Evolutionary conservation across 2,797 vertebrate genomes (phyloP).

Genomic region (Pangasius sanitwongsei): DNA sequence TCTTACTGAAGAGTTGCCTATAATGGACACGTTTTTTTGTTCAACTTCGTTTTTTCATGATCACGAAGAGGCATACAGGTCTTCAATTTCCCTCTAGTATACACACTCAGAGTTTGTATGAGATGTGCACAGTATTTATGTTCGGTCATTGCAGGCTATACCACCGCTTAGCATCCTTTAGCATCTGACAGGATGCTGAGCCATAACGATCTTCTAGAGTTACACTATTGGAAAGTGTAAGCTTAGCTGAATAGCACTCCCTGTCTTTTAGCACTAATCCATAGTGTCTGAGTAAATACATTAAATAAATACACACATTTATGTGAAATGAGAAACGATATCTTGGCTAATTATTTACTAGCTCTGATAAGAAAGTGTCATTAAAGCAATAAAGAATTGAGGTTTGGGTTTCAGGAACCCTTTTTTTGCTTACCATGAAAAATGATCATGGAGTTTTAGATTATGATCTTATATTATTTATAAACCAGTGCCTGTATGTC

Average conservation of each 20-base stretch:
- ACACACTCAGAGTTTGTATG: not conserved
- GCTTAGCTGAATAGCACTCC: not conserved
- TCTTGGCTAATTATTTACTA: not conserved
- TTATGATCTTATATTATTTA: no score
- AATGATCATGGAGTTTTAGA: no score
- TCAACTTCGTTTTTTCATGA: not conserved
- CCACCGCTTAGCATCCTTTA: not conserved
- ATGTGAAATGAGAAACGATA: conserved; percentile 24
- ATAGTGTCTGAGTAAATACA: no score
- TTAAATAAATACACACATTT: conserved; percentile 23
- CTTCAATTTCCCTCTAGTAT: not conserved
- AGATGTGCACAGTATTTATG: not conserved
- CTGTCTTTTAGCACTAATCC: not conserved
- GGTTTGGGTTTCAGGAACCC: not conserved
- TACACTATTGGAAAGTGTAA: not conserved
- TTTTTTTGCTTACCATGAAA: no score
- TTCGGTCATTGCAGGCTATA: not conserved
- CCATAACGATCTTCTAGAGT: not conserved
- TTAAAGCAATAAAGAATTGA: not conserved
- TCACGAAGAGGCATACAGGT: not conserved
- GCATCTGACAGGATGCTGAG: not conserved
- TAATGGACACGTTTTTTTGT: not conserved
- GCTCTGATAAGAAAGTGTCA: not conserved
- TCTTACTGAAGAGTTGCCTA: not conserved
- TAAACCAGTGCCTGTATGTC: not conserved